phyloP scores from a whole-genome alignment of 2,888 invertebrate genomes.

The Nemotelus pantherinus region DNA sequence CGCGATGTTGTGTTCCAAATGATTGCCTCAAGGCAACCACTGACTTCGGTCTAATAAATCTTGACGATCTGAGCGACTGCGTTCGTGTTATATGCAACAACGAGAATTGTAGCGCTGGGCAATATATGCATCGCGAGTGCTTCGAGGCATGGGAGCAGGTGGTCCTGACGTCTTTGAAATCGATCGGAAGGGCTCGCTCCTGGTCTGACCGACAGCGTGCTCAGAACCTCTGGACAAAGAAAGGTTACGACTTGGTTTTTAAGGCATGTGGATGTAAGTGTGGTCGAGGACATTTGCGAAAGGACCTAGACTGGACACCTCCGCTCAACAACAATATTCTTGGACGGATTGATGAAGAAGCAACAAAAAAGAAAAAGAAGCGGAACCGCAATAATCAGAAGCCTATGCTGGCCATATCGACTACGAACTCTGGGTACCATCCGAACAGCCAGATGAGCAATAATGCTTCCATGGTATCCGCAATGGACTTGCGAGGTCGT shows the following conservation, averaged over 20 bases:
- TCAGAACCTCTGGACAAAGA: constrained; percentile 97
- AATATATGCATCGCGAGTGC: constrained; percentile 96
- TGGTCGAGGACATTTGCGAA: constrained; percentile 90
- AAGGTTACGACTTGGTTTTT: constrained; percentile 95
- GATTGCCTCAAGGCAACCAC: constrained; percentile 78
- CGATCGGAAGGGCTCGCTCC: constrained; percentile 89
- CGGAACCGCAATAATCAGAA: constrained; percentile 74
- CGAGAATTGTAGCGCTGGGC: constrained; percentile 86
- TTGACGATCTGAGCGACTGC: constrained; percentile 80
- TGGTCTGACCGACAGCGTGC: constrained; percentile 95
- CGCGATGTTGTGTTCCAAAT: constrained; percentile 82
- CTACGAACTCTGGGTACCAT: constrained; percentile 63
- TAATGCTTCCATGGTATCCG: constrained; percentile 42
- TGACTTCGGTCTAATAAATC: constrained; percentile 68
- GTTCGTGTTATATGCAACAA: constrained; percentile 95
- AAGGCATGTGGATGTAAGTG: constrained; percentile 96
- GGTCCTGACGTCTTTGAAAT: constrained; percentile 87
- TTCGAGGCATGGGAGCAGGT: constrained; percentile 94
- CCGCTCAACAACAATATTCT: constrained; percentile 65
- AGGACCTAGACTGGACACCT: constrained; percentile 92
- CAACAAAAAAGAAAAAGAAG: constrained; percentile 74
- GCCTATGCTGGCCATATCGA: constrained; percentile 70
- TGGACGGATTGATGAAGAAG: constrained; percentile 66
- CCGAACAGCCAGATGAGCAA: constrained; percentile 57
- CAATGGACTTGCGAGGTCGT: constrained; percentile 69